phyloP scores from a whole-genome alignment of 2,888 invertebrate species.

The Laspeyria flexula region DNA sequence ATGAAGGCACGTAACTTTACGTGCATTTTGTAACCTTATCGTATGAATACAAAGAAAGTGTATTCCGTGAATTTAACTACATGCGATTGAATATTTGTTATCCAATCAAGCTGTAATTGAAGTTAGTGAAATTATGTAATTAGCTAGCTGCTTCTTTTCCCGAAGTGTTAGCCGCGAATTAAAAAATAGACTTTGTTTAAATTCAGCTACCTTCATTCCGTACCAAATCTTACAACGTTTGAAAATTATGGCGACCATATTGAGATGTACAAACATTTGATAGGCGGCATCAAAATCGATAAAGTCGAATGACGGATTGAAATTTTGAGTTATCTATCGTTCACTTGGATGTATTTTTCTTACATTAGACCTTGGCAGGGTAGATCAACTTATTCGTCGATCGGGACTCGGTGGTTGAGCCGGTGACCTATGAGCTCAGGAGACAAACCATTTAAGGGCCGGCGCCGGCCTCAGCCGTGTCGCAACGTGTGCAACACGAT shows the following conservation, averaged over 20 bases:
- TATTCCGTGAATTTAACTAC: not conserved
- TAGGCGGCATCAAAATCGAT: too few relatives aligned
- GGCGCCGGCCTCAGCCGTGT: constrained; percentile 69
- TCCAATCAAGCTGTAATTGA: not conserved
- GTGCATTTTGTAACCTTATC: not conserved
- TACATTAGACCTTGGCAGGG: not conserved
- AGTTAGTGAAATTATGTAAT: not conserved
- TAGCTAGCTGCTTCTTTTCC: too few relatives aligned
- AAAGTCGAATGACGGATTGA: too few relatives aligned
- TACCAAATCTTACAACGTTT: too few relatives aligned
- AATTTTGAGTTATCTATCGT: too few relatives aligned
- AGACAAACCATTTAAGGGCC: constrained; percentile 72
- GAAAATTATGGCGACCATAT: too few relatives aligned
- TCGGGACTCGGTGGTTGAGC: constrained; percentile 51
- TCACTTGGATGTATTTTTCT: not conserved
- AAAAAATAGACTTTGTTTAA: too few relatives aligned
- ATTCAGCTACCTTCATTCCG: too few relatives aligned
- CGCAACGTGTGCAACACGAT: constrained; percentile 52
- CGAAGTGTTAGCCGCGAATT: too few relatives aligned
- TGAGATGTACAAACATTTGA: too few relatives aligned
- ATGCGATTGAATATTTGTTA: not conserved
- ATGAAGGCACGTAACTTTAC: not conserved
- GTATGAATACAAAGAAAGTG: not conserved
- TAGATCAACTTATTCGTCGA: not conserved
- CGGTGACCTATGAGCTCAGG: constrained; percentile 79